Conservation (phyloP, 2,113 vertebrate species). For the Otolemur garnettii region DNA sequence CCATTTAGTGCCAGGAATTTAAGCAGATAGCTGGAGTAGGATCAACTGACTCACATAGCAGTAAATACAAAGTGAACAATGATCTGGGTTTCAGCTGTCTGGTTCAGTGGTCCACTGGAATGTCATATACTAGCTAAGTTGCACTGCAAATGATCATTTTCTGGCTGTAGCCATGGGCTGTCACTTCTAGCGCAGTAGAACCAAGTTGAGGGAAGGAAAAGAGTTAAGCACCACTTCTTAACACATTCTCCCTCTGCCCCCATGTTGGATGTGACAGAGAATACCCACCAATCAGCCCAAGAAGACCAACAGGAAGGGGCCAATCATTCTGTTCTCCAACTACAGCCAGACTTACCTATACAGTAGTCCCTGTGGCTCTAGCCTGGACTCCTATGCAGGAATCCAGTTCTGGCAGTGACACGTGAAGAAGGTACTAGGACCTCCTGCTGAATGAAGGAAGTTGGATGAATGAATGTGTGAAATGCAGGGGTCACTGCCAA, state of each 20-base stretch:
- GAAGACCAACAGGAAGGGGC: too few species aligned
- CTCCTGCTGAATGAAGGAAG: too few species aligned
- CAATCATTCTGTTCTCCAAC: neutral
- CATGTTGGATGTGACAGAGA: too few species aligned
- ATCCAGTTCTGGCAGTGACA: too few species aligned
- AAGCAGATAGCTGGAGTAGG: constrained; percentile 73
- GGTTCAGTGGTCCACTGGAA: too few species aligned
- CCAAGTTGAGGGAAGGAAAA: neutral
- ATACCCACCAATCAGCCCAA: too few species aligned
- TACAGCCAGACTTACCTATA: constrained; percentile 29
- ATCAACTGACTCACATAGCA: constrained; percentile 24
- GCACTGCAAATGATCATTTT: constrained; percentile 35
- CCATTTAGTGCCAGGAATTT: constrained; percentile 76
- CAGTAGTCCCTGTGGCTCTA: constrained; percentile 41
- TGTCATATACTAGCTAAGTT: too few species aligned
- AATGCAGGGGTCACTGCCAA: too few species aligned
- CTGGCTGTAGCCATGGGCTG: constrained; percentile 34
- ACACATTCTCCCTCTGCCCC: too few species aligned
- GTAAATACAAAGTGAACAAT: neutral
- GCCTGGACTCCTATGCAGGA: constrained; percentile 28
- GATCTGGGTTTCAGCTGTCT: too few species aligned
- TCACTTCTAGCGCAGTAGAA: constrained; percentile 10
- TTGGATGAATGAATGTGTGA: too few species aligned
- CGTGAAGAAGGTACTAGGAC: too few species aligned
- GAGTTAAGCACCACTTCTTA: neutral